phyloP scores from a whole-genome alignment of 2,888 invertebrate species.

The Cryptosula pallasiana region DNA sequence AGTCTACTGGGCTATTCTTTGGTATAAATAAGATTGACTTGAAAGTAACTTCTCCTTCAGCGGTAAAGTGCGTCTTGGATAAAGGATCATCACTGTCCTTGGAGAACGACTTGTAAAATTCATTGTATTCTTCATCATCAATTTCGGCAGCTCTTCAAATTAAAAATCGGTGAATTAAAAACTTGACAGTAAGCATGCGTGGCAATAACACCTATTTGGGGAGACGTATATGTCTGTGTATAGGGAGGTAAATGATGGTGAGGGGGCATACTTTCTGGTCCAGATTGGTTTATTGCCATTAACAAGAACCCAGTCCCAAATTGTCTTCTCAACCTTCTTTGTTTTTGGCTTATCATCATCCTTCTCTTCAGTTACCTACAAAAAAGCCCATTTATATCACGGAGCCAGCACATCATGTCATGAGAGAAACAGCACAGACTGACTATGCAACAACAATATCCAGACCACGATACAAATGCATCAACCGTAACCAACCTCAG shows the following conservation, averaged over 20 bases:
- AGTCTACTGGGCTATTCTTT: conserved; percentile 76
- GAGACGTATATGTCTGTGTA: no score
- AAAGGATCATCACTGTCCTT: conserved; percentile 80
- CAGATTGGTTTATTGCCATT: conserved; percentile 98
- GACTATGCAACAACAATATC: neutral
- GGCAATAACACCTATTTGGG: no score
- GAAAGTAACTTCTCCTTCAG: conserved; percentile 98
- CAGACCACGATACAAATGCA: neutral
- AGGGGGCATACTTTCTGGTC: conserved; percentile 74
- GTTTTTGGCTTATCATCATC: conserved; percentile 68
- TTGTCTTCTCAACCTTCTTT: conserved; percentile 84
- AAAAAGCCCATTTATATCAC: neutral
- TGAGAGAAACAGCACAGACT: neutral
- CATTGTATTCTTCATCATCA: conserved; percentile 79
- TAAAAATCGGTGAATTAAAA: no score
- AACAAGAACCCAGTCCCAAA: conserved; percentile 95
- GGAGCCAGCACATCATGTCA: neutral
- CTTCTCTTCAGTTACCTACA: conserved; percentile 55
- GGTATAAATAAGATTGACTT: conserved; percentile 93
- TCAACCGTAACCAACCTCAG: conserved; percentile 25
- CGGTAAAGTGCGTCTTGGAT: conserved; percentile 87
- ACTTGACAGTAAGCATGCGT: no score
- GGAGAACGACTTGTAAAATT: conserved; percentile 91
- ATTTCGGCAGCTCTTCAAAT: conserved; percentile 66
- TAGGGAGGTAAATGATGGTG: neutral